Percentiles rank a stretch among this genome's conserved stretches.
Conservation (phyloP, 2,113 vertebrate genomes). For the Ptychochromis oligacanthus region DNA sequence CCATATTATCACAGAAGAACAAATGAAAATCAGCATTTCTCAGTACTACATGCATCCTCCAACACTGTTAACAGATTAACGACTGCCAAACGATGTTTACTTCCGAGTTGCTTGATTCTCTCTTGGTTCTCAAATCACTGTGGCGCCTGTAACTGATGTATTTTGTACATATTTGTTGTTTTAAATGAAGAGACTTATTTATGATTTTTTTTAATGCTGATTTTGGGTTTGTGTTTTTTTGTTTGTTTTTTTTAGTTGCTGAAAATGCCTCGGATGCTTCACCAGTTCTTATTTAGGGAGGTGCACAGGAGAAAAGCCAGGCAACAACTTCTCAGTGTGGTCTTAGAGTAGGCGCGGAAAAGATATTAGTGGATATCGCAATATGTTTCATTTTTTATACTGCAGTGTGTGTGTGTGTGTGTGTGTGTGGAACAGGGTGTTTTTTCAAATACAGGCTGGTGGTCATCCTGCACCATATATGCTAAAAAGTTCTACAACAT, state of each 20-base stretch:
- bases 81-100: constrained; percentile 59
- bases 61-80: constrained; percentile 52
- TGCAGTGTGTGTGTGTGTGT: constrained; percentile 3
- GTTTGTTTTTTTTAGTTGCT: constrained; percentile 15
- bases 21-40: constrained; percentile 8
- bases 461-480: constrained; percentile 22
- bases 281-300: constrained; percentile 38
- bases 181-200: constrained; percentile 71
- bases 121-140: constrained; percentile 65
- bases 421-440: background rate
- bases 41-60: constrained; percentile 45
- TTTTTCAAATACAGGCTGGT: background rate
- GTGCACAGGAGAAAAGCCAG: constrained; percentile 37
- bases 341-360: constrained; percentile 8
- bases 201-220: constrained; percentile 65
- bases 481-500: background rate
- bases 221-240: background rate
- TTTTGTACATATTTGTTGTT: constrained; percentile 69
- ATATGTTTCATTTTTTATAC: constrained; percentile 13
- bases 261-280: constrained; percentile 43
- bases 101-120: constrained; percentile 38
- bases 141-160: constrained; percentile 55
- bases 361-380: constrained; percentile 11
- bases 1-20: constrained; percentile 33
- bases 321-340: background rate